phyloP scores from a whole-genome alignment of 2,888 invertebrate genomes.

The Xanthorhoe designata region DNA sequence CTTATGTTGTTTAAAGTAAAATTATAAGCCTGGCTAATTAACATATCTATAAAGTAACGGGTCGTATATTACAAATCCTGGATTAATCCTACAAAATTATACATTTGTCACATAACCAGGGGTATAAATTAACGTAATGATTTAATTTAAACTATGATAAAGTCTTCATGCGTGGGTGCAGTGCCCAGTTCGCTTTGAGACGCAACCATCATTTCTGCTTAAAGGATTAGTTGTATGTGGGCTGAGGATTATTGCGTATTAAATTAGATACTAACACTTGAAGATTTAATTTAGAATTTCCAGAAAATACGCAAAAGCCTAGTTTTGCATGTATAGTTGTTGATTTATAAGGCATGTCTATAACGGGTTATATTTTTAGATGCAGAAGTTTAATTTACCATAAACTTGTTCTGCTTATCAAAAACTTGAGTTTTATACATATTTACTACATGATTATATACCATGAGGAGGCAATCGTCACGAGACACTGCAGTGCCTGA shows the following conservation, averaged over 20 bases:
- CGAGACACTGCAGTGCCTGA: no score
- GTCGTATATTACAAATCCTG: neutral
- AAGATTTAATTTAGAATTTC: neutral
- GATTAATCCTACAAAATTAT: slow-evolving; percentile 1
- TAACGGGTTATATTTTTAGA: no score
- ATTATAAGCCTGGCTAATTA: neutral
- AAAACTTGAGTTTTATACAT: no score
- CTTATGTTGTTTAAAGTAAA: neutral
- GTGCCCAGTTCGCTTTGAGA: neutral
- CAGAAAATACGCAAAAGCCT: neutral
- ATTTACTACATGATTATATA: no score
- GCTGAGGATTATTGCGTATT: slow-evolving; percentile 7
- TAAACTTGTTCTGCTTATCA: no score
- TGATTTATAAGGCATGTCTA: no score
- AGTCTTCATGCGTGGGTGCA: slow-evolving; percentile 27
- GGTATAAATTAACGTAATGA: slow-evolving; percentile 12
- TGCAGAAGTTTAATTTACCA: no score
- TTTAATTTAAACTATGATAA: slow-evolving; percentile 39
- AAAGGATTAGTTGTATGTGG: slow-evolving; percentile 31
- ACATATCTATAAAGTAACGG: neutral
- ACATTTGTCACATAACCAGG: neutral
- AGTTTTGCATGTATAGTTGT: neutral
- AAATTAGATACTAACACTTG: neutral
- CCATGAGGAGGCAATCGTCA: no score
- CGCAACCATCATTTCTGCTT: slow-evolving; percentile 10